Percentiles rank a stretch among this genome's conserved stretches.
Evolutionary conservation across 2,797 vertebrate species (phyloP).

Genomic region (Tangara arthus): DNA sequence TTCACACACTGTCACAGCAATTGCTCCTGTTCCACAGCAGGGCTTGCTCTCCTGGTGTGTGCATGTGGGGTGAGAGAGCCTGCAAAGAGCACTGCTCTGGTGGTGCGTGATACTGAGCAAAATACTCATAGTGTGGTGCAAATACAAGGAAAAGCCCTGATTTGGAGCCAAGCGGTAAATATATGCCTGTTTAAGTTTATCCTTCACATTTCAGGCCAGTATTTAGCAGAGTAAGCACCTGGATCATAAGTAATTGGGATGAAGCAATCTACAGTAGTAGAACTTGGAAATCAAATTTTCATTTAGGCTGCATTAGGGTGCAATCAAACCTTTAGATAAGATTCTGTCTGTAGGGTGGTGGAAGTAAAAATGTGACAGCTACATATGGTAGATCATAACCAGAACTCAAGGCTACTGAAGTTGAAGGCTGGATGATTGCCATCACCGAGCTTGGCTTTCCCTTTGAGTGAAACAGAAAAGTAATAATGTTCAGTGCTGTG

Average conservation of each 20-base stretch:
- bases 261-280: neutral
- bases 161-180: neutral
- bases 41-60: neutral
- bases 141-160: neutral
- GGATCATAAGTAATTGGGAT: neutral
- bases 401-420: neutral
- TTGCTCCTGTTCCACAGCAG: neutral
- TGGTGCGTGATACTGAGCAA: neutral
- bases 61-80: accelerated
- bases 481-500: neutral
- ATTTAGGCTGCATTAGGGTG: neutral
- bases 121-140: neutral
- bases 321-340: neutral
- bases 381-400: neutral
- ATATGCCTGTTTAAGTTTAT: neutral
- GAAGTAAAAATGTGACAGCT: neutral
- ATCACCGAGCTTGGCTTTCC: neutral
- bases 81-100: neutral
- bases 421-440: neutral
- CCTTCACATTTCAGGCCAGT: neutral
- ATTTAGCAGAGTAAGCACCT: neutral
- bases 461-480: neutral
- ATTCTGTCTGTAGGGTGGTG: neutral
- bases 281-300: neutral
- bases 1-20: neutral